phyloP scores from a whole-genome alignment of 2,888 invertebrate genomes.

The Epistrophella euchroma region DNA sequence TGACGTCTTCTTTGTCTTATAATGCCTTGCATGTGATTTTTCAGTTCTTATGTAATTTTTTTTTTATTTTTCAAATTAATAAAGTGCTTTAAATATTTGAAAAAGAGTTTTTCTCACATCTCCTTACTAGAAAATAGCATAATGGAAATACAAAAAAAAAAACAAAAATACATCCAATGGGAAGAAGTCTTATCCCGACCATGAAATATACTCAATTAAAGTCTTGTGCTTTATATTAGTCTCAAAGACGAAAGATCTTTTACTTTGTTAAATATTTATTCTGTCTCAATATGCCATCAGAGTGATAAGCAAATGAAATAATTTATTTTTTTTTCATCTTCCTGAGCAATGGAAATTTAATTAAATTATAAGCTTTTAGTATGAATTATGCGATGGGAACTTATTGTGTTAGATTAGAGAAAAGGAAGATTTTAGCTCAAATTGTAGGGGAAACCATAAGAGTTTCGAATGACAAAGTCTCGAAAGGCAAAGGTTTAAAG shows the following conservation, averaged over 20 bases:
- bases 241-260: conserved; percentile 32
- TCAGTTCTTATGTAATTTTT: conserved; percentile 11
- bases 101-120: conserved; percentile 67
- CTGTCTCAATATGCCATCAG: conserved; percentile 43
- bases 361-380: conserved; percentile 46
- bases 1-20: conserved; percentile 68
- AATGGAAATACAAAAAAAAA: background rate
- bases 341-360: background rate
- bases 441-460: too few relatives aligned
- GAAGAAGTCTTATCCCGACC: conserved; percentile 1
- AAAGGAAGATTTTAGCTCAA: too few relatives aligned
- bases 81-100: conserved; percentile 73
- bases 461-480: too few relatives aligned
- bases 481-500: too few relatives aligned
- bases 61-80: conserved; percentile 36
- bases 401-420: too few relatives aligned
- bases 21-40: conserved; percentile 49
- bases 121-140: background rate
- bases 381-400: background rate
- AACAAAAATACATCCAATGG: background rate
- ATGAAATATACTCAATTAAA: conserved; percentile 52
- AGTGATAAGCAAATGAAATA: conserved; percentile 25
- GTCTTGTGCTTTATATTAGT: conserved; percentile 6
- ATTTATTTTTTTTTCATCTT: background rate
- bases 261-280: conserved; percentile 65